These are phyloP conservation scores for Chrysogorgia sp. DNA, from an alignment of 92 coral and sea anemone genomes.

Conservation along the genomic window DNA sequence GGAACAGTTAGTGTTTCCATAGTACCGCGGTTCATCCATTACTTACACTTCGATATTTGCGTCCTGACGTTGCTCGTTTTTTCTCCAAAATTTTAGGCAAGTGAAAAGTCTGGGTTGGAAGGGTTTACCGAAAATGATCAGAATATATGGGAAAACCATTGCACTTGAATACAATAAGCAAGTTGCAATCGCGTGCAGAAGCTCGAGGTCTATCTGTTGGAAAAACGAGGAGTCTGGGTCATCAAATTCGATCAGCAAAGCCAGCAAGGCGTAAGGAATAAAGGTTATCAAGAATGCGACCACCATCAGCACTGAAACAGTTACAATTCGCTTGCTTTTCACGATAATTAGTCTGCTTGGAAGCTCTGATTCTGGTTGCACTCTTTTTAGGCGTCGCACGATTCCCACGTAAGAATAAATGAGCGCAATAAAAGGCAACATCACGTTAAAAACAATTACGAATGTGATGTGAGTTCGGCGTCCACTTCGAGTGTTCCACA, in stretches of 20 bases:
- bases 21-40: too few species aligned
- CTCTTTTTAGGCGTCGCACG: background rate
- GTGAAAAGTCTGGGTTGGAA: too few species aligned
- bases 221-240: background rate
- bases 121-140: background rate
- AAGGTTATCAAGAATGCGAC: background rate
- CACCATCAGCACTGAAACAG: background rate
- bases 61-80: too few species aligned
- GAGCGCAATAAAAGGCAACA: background rate
- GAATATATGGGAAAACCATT: background rate
- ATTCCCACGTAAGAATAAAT: background rate
- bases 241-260: background rate
- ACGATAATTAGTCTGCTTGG: background rate
- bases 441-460: background rate
- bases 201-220: background rate
- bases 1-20: too few species aligned
- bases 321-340: background rate
- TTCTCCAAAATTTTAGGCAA: too few species aligned
- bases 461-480: constrained; percentile 1
- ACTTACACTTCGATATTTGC: too few species aligned
- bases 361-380: background rate
- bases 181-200: background rate
- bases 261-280: constrained; percentile 2
- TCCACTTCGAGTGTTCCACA: background rate
- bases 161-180: background rate